phyloP scores from a whole-genome alignment of 2,888 invertebrate species.

The Gastracanthus pulcherrimus region DNA sequence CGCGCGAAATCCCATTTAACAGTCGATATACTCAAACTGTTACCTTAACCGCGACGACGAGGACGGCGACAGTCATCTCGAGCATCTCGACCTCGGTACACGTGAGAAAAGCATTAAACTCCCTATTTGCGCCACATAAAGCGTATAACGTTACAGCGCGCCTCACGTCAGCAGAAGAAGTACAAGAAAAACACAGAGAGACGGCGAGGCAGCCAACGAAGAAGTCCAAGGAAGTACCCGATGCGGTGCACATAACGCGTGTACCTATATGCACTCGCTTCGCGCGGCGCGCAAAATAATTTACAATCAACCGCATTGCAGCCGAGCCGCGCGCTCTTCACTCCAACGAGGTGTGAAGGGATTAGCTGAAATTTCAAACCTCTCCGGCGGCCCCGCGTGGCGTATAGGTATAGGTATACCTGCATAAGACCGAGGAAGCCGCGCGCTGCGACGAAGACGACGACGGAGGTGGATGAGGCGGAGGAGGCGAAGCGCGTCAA shows the following conservation, averaged over 20 bases:
- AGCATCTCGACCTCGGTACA: background rate
- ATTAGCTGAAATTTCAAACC: conserved; percentile 57
- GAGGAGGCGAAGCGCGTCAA: conserved; percentile 24
- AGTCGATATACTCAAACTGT: conserved; percentile 33
- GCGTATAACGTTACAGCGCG: conserved; percentile 30
- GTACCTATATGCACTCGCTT: background rate
- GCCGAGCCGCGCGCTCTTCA: background rate
- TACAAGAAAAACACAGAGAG: background rate
- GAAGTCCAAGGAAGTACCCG: too few species aligned
- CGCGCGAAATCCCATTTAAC: background rate
- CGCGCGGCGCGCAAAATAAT: conserved; percentile 24
- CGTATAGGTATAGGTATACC: background rate
- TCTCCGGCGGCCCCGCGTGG: background rate
- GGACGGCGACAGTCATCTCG: background rate
- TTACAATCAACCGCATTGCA: conserved; percentile 35
- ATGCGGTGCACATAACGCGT: too few species aligned
- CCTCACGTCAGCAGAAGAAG: background rate
- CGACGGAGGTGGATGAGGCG: too few species aligned
- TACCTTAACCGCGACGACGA: conserved; percentile 4
- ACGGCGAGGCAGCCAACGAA: too few species aligned
- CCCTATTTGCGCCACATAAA: conserved; percentile 25
- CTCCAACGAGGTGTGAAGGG: conserved; percentile 52
- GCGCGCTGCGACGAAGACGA: background rate
- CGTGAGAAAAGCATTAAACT: conserved; percentile 44
- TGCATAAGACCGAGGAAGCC: background rate